Evolutionary conservation across 2,888 invertebrate genomes (phyloP).

Genomic region (Bellardia pandia): DNA sequence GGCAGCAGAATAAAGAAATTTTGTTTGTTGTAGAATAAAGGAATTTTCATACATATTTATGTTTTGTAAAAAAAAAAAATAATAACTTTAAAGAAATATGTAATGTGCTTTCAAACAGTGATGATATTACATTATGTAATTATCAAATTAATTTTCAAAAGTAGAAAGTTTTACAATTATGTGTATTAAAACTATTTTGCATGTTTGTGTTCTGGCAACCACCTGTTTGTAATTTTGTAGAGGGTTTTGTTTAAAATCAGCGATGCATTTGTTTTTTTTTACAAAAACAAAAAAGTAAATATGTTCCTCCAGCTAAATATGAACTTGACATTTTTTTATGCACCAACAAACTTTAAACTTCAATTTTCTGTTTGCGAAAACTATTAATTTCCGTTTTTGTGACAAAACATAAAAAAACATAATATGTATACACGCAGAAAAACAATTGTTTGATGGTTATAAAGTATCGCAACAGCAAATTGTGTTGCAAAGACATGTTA

Average conservation of each 20-base stretch:
- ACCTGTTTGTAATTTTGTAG: background rate
- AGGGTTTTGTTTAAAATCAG: slow-evolving; percentile 20
- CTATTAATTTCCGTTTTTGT: slow-evolving; percentile 13
- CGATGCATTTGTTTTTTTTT: slow-evolving; percentile 26
- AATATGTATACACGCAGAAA: background rate
- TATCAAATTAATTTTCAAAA: too few relatives aligned
- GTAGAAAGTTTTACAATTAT: too few relatives aligned
- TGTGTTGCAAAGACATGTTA: too few relatives aligned
- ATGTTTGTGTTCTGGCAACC: background rate
- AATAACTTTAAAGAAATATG: background rate
- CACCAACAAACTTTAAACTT: slow-evolving; percentile 3
- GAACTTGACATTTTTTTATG: slow-evolving; percentile 48
- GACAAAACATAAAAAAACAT: background rate
- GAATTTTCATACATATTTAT: background rate
- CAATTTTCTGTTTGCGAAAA: slow-evolving; percentile 12
- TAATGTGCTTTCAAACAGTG: background rate
- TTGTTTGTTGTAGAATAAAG: background rate
- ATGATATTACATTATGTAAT: background rate
- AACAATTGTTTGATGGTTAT: background rate
- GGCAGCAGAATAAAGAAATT: background rate
- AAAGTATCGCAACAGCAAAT: too few relatives aligned
- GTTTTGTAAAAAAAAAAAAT: background rate
- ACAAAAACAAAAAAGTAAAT: slow-evolving; percentile 1
- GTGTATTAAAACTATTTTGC: background rate
- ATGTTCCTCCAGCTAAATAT: background rate